Evolutionary conservation across 2,797 vertebrate species (phyloP).

Genomic region (Galagoides demidoff): DNA sequence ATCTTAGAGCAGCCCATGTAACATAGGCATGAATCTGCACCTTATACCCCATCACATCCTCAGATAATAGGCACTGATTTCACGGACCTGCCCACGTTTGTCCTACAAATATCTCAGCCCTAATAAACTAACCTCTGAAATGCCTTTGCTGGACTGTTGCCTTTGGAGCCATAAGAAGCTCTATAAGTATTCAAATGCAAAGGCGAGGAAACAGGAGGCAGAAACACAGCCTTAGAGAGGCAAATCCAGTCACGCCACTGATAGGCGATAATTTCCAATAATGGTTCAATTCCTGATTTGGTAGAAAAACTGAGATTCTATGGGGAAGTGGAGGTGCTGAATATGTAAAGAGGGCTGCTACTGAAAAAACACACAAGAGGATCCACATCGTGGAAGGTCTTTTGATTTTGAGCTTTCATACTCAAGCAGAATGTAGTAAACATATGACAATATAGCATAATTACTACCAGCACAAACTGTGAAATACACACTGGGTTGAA

Average conservation of each 20-base stretch:
- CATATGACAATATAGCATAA: background rate
- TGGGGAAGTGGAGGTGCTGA: background rate
- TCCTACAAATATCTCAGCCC: background rate
- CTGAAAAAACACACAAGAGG: background rate
- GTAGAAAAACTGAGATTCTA: background rate
- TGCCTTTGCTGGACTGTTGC: background rate
- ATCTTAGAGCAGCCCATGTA: background rate
- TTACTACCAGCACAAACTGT: background rate
- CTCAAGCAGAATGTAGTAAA: background rate
- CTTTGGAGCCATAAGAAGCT: background rate
- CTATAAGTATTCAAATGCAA: background rate
- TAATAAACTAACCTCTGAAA: background rate
- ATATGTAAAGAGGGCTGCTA: background rate
- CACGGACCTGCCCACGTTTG: background rate
- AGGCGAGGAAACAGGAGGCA: background rate
- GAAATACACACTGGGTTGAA: background rate
- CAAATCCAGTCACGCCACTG: background rate
- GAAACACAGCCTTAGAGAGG: background rate
- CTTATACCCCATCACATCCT: background rate
- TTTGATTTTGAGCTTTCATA: constrained; percentile 5
- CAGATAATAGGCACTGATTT: background rate
- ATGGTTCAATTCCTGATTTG: background rate
- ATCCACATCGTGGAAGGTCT: background rate
- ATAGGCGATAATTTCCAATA: background rate
- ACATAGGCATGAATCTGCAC: background rate